A percentile compares a stretch with the other conserved stretches of the same genome.
Evolutionary conservation across 2,113 vertebrate genomes (phyloP).

Genomic region (Eolophus roseicapilla): DNA sequence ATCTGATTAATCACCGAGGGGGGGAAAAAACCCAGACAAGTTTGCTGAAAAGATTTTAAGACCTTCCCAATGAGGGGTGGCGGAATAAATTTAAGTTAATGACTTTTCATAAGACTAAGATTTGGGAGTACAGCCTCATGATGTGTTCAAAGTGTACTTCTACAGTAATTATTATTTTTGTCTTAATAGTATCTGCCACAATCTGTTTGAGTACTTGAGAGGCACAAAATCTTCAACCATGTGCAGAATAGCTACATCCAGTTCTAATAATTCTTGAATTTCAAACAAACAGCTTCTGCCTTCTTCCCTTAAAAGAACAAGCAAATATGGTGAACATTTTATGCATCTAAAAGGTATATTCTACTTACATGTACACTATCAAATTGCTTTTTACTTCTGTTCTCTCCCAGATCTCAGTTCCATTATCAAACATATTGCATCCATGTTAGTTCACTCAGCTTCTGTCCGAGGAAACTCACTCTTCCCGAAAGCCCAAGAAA

Average conservation of each 20-base stretch:
- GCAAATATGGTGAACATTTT: background rate
- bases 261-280: background rate
- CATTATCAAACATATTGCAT: background rate
- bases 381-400: background rate
- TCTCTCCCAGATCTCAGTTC: background rate
- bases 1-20: background rate
- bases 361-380: background rate
- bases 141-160: background rate
- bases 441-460: rapidly evolving
- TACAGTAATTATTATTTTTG: background rate
- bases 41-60: background rate
- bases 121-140: background rate
- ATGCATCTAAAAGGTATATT: background rate
- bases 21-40: background rate
- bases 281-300: background rate
- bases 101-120: background rate
- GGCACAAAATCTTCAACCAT: background rate
- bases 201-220: background rate
- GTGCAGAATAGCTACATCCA: background rate
- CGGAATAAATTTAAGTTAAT: background rate
- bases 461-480: background rate
- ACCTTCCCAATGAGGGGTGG: rapidly evolving
- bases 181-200: background rate
- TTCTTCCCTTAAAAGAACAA: background rate
- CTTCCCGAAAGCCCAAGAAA: rapidly evolving